Evolutionary conservation across 2,888 invertebrate genomes (phyloP), one percentile per base, ranked within the genome.

Genomic region (Petrolisthes cinctipes): DNA sequence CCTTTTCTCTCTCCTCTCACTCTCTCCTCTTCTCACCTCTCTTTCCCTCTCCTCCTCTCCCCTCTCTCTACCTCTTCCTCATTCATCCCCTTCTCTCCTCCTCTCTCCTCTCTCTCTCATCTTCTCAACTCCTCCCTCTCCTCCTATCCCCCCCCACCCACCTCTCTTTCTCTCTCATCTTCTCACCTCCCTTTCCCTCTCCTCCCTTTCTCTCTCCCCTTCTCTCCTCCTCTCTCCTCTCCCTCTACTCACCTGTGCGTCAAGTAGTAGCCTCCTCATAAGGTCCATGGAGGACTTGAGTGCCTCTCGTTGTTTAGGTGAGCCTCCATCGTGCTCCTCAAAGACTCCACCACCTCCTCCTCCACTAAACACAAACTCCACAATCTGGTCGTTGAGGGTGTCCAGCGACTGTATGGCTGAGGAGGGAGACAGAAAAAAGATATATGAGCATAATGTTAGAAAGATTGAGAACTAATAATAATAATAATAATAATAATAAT

Each of bases 211-310:
- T 53, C 68, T 51, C 66, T 82, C 37, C 66, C n/a, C 20, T 23
- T 3, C 57, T 53, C 79, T 5, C 51, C 4, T n/a, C 5, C 61
- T 61, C 57, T 23, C 6, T 20, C 57, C 23, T 68, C 56, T 51
- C 79, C 68, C 73, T 11, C 56, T 6, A 92, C 93, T 94, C 93
- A 96, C 96, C 95, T 96, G 96, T 93, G 96, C 96, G 95, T 97
- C 96, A 93, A 96, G 95, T 93, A 97, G 94, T 93, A 97, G 96
- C 93, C 96, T 95, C 94, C 96, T 95, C 95, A 97, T 96, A 94
- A 97, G 95, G 94, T 96, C 96, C 96, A 96, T 95, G 94, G 95
- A 95, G 94, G 95, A 94, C 94, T 95, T 94, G 94, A 95, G 94
- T 93, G 93, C 94, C 93, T 94, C 94, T 93, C 94, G 94, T 91